These are phyloP conservation scores for Camponotus fellah DNA, from an alignment of 2,888 invertebrate genomes.

Conservation along the genomic window DNA sequence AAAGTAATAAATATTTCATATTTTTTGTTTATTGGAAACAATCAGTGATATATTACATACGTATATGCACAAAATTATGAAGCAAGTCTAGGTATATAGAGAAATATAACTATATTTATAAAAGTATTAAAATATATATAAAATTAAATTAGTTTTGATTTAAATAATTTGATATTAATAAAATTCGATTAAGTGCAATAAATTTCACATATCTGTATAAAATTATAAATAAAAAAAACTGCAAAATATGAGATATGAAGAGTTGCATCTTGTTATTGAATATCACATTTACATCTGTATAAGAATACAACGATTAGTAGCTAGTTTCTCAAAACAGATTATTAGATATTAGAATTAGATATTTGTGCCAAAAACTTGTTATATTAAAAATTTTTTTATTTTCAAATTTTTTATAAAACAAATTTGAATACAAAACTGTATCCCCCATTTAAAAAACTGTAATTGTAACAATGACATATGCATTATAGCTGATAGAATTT, in stretches of 20 bases:
- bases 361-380: not conserved
- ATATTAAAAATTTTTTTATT: not conserved
- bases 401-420: slow-evolving; percentile 15
- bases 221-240: not conserved
- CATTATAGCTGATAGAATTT: slow-evolving; percentile 3
- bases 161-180: slow-evolving; percentile 36
- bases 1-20: slow-evolving; percentile 24
- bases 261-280: not conserved
- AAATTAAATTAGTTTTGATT: slow-evolving; percentile 36
- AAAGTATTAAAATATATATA: slow-evolving; percentile 26
- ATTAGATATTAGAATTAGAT: not conserved
- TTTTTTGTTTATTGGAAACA: slow-evolving; percentile 35
- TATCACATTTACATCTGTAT: not conserved
- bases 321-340: not conserved
- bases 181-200: not conserved
- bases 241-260: not conserved
- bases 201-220: not conserved
- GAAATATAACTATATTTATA: slow-evolving; percentile 50
- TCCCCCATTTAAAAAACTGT: slow-evolving; percentile 16
- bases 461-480: slow-evolving; percentile 11
- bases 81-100: slow-evolving; percentile 5
- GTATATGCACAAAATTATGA: slow-evolving; percentile 49
- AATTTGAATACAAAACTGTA: slow-evolving; percentile 16
- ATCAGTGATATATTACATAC: slow-evolving; percentile 54
- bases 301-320: not conserved